These are phyloP conservation scores for Choristoneura rosaceana DNA, from an alignment of 2,888 invertebrate genomes.

Conservation along the genomic window DNA sequence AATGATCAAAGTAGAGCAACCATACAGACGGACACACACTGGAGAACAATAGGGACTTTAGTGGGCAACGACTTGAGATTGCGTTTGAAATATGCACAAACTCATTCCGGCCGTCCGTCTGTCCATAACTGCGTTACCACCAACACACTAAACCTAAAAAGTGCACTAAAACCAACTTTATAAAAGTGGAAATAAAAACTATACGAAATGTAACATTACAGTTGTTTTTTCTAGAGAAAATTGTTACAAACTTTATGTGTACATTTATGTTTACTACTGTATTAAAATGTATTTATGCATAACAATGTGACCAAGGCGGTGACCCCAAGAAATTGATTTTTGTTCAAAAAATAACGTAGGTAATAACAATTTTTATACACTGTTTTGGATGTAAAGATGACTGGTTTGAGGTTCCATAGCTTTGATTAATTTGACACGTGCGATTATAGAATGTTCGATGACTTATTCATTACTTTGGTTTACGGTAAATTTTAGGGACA, in stretches of 20 bases:
- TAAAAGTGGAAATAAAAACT: neutral
- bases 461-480: conserved; percentile 28
- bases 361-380: conserved; percentile 32
- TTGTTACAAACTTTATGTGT: conserved; percentile 50
- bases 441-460: conserved; percentile 21
- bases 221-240: conserved; percentile 46
- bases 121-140: conserved; percentile 66
- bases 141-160: conserved; percentile 39
- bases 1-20: conserved; percentile 62
- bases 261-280: conserved; percentile 52
- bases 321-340: conserved; percentile 74
- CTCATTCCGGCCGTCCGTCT: conserved; percentile 80
- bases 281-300: conserved; percentile 74
- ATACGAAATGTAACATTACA: conserved; percentile 40
- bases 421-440: conserved; percentile 23
- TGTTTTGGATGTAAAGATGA: conserved; percentile 24
- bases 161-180: conserved; percentile 43
- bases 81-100: conserved; percentile 83
- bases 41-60: conserved; percentile 78
- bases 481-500: conserved; percentile 17
- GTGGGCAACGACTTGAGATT: conserved; percentile 78
- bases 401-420: conserved; percentile 7
- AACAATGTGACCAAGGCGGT: conserved; percentile 63
- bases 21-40: conserved; percentile 46
- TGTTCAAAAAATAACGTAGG: conserved; percentile 15